Percentiles rank a stretch among this genome's conserved stretches.
phyloP scores from a whole-genome alignment of 2,888 invertebrate genomes.

The Caenorhabditis parvicauda region DNA sequence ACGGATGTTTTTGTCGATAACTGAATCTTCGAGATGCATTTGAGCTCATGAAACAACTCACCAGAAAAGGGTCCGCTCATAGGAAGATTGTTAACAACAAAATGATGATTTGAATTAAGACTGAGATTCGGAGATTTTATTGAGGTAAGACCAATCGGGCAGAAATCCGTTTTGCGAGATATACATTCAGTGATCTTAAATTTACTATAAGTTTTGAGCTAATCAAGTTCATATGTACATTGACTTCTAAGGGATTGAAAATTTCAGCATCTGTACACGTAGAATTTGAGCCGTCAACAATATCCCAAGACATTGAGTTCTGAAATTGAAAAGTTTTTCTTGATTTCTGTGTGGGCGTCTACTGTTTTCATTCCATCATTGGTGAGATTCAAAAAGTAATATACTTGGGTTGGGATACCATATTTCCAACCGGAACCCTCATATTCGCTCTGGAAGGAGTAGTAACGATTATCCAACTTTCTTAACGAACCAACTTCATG shows the following conservation, averaged over 20 bases:
- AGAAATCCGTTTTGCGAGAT: conserved; percentile 15
- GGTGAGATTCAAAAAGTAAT: conserved; percentile 30
- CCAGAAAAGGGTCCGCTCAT: conserved; percentile 37
- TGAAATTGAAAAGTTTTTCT: conserved; percentile 6
- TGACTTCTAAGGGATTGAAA: conserved; percentile 38
- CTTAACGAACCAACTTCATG: conserved; percentile 27
- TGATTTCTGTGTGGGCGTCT: conserved; percentile 8
- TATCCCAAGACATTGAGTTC: conserved; percentile 36
- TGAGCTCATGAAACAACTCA: too few relatives aligned
- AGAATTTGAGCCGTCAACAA: conserved; percentile 24
- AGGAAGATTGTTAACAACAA: conserved; percentile 32
- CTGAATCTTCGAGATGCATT: too few relatives aligned
- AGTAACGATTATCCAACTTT: not conserved
- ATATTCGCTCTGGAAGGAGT: conserved; percentile 29
- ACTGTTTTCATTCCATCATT: conserved; percentile 13
- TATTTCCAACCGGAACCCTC: conserved; percentile 26
- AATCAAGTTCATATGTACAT: conserved; percentile 12
- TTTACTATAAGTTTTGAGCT: not conserved
- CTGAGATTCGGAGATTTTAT: conserved; percentile 25
- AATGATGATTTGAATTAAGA: conserved; percentile 29
- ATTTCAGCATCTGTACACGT: conserved; percentile 30
- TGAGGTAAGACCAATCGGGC: conserved; percentile 38
- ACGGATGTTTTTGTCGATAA: too few relatives aligned
- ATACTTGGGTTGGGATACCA: conserved; percentile 35
- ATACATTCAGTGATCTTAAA: conserved; percentile 24